Evolutionary conservation across 2,888 invertebrate species (phyloP), one percentile per base, ranked within the genome.

Genomic region (Lomographa bimaculata): DNA sequence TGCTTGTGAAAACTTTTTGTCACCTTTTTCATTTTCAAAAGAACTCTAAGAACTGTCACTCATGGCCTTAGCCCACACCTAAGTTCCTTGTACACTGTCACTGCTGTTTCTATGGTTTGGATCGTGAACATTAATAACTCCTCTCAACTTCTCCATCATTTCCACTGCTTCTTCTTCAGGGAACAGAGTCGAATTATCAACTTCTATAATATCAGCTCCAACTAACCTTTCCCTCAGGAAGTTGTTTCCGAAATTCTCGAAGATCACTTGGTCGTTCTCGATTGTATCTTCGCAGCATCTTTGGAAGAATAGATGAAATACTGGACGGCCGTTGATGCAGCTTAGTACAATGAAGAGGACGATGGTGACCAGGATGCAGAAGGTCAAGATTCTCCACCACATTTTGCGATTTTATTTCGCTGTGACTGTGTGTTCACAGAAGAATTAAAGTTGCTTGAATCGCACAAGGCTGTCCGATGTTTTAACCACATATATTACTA

Each of bases 311-410:
- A 84, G 46, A 28, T 81, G 71, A 0, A 75, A 57, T 0, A 75
- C 80, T 0, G 86, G 84, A 7, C 82, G 48, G 0, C 82, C 76
- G 11, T 82, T 77, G 0, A 86, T 74, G 14, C 79, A 76, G 42
- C 75, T 79, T 1, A 83, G 16, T 0, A 86, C 81, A 0, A 82
- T 60, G 8, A 84, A 73, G 2, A 86, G 50, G 0, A 84, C 67
- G 0, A 85, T 36, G 1, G 79, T 71, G 0, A 83, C 82, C 2
- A 87, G 51, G 0, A 83, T 42, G 33, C 86, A 87, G 42, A 87
- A 87, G 0, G 75, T 76, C 1, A 86, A 37, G 19, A 85, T 68
- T 32, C 86, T 57, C 55, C 84, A 80, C 86, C 80, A 84, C 87
- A 86, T 83, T 49, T 30, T 42, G 3, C 9, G n/a, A n/a, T n/a